Base-by-base conservation (phyloP, 2,888 invertebrate species). In the Escarpia spicata region DNA sequence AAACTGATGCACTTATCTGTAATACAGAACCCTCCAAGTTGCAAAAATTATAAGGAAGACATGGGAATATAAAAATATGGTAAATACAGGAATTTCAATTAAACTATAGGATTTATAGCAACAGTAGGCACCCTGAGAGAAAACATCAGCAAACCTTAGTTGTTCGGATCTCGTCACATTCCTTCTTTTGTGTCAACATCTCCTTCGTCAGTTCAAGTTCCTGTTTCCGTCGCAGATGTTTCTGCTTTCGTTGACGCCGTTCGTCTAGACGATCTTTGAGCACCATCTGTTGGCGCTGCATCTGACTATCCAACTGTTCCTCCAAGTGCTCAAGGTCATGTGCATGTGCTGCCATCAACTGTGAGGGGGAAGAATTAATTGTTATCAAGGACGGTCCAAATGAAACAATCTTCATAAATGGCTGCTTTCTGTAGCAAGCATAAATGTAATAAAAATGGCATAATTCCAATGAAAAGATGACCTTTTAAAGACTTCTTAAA, bases 341-440 rank as follows among this genome's bases (percentile, higher is more conserved):
- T 92, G 95, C 95, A 93, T 96, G 96, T n/a, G 95, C 93, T 1
- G 95, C 95, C 95, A 96, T 95, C 92, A 96, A 93, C 96, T 96
- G 93, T 12, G 93, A 90, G 43, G 8, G 31, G 75, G 26, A 75
- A 75, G 75, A 75, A 75, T 6, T 75, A 75, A n/a, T 75, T 26
- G 75, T 75, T 75, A 75, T 26, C 4, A 6, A 75, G 19, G 75
- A 75, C 26, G 75, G 9, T 75, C 4, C 26, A 26, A 75, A n/a
- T 26, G n/a, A 75, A 75, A 75, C 19, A 26, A 6, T 2, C n/a
- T 37, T 12, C 52, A 52, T 10, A 45, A 45, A 45, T 52, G 9
- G 9, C 6, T 52, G 52, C 12, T 52, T 52, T 52, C 10, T 52
- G 15, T 52, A 52, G 26, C 26, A 26, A 75, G 75, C 75, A 75